Conservation (phyloP, 2,888 invertebrate species). For the Sesia apiformis region DNA sequence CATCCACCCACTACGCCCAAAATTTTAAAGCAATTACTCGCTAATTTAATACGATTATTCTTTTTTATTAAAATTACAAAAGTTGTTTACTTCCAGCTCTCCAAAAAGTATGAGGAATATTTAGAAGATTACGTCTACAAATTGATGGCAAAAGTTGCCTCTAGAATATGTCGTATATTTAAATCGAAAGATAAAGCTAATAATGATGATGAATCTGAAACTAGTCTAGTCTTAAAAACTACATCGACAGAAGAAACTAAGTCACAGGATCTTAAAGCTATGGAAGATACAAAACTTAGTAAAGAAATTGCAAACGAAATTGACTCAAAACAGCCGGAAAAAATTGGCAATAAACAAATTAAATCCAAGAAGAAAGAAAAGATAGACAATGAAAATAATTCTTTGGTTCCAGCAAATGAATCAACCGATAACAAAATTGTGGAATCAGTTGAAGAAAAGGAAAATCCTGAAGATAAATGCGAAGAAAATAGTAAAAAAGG, state of each 20-base stretch:
- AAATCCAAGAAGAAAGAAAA: neutral
- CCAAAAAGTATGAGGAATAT: slow-evolving; percentile 84
- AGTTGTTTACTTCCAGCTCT: slow-evolving; percentile 65
- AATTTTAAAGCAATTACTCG: too few relatives aligned
- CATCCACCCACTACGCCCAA: too few relatives aligned
- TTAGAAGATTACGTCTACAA: slow-evolving; percentile 77
- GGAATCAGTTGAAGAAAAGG: slow-evolving; percentile 1
- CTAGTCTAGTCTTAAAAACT: slow-evolving; percentile 2
- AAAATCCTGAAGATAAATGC: slow-evolving; percentile 5
- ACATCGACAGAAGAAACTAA: slow-evolving; percentile 1
- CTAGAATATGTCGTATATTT: slow-evolving; percentile 37
- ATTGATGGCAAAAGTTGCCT: slow-evolving; percentile 52
- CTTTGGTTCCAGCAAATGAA: neutral
- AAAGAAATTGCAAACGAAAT: neutral
- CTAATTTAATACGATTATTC: too few relatives aligned
- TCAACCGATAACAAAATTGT: neutral
- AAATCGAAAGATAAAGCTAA: slow-evolving; percentile 20
- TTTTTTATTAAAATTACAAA: too few relatives aligned
- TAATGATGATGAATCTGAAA: slow-evolving; percentile 10
- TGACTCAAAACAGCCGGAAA: neutral
- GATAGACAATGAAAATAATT: neutral
- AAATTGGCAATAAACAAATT: neutral
- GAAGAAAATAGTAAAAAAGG: slow-evolving; percentile 6
- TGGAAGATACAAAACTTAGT: slow-evolving; percentile 8
- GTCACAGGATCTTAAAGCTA: slow-evolving; percentile 14